Conservation (phyloP, 2,888 invertebrate species). For the Hyalella azteca region DNA sequence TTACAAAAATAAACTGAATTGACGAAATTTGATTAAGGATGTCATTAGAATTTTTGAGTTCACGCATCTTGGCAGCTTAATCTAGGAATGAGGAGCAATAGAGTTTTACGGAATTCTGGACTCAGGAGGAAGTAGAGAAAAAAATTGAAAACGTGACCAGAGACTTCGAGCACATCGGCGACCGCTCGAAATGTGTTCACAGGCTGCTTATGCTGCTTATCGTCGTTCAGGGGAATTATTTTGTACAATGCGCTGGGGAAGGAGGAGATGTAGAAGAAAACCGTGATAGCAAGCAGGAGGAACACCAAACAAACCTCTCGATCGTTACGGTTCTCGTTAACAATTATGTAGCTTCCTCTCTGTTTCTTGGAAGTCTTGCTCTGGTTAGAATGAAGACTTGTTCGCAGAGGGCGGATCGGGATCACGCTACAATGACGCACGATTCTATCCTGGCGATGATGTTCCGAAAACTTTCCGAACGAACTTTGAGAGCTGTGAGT, state of each 20-base stretch:
- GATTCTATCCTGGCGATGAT: background rate
- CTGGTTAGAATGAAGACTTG: background rate
- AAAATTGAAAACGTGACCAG: slow-evolving; percentile 58
- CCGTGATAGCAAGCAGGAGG: slow-evolving; percentile 54
- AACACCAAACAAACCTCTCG: slow-evolving; percentile 52
- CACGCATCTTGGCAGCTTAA: background rate
- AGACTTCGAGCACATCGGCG: slow-evolving; percentile 56
- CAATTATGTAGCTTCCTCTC: slow-evolving; percentile 39
- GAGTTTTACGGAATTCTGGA: slow-evolving; percentile 52
- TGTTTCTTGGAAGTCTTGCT: slow-evolving; percentile 22
- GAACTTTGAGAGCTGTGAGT: too few species aligned
- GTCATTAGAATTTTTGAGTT: too few species aligned
- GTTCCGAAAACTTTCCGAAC: background rate
- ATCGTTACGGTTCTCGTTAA: slow-evolving; percentile 51
- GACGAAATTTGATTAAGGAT: too few species aligned
- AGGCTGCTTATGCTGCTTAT: slow-evolving; percentile 13
- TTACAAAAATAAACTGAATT: too few species aligned
- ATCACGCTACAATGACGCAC: slow-evolving; percentile 1
- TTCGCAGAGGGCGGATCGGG: background rate
- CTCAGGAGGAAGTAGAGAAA: slow-evolving; percentile 56
- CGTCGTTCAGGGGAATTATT: slow-evolving; percentile 43
- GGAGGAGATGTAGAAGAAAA: slow-evolving; percentile 56
- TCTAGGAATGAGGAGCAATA: slow-evolving; percentile 39
- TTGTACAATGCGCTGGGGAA: slow-evolving; percentile 58
- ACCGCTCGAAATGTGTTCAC: slow-evolving; percentile 49